A percentile compares a stretch with the other conserved stretches of the same genome.
Evolutionary conservation across 2,797 vertebrate species (phyloP).

Genomic region (Enoplosus armatus): DNA sequence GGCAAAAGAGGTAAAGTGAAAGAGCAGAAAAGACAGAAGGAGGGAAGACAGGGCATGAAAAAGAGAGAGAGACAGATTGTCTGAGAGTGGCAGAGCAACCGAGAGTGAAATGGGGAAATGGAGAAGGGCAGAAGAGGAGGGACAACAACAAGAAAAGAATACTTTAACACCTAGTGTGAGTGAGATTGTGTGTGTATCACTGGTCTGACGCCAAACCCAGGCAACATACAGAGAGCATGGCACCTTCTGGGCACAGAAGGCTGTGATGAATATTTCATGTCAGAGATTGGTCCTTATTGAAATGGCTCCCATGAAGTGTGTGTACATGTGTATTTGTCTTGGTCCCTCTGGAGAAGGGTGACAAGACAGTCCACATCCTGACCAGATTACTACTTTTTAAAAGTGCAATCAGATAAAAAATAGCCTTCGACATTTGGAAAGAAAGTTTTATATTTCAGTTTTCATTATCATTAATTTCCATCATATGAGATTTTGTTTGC

Average conservation of each 20-base stretch:
- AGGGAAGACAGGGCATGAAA: neutral
- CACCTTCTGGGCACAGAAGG: conserved; percentile 42
- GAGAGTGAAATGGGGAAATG: conserved; percentile 45
- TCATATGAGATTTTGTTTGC: neutral
- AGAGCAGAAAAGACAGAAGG: conserved; percentile 3
- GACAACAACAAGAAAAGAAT: conserved; percentile 47
- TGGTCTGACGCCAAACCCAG: conserved; percentile 43
- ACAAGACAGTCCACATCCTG: neutral
- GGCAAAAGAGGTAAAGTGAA: neutral
- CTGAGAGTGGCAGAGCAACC: conserved; percentile 17
- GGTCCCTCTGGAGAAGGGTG: neutral
- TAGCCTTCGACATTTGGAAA: neutral
- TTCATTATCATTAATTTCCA: neutral
- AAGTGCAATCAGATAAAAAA: neutral
- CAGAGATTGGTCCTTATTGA: conserved; percentile 40
- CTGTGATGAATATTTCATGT: conserved; percentile 54
- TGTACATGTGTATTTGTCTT: conserved; percentile 29
- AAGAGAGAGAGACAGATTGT: neutral
- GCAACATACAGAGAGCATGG: conserved; percentile 46
- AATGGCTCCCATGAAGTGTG: conserved; percentile 35
- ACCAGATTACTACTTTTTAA: conserved; percentile 13
- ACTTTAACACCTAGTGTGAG: conserved; percentile 61
- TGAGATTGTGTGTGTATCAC: conserved; percentile 45
- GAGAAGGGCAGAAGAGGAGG: conserved; percentile 45
- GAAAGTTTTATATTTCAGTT: neutral